These are phyloP conservation scores for Atrina japonica DNA, from an alignment of 2,888 invertebrate genomes.

Conservation along the genomic window DNA sequence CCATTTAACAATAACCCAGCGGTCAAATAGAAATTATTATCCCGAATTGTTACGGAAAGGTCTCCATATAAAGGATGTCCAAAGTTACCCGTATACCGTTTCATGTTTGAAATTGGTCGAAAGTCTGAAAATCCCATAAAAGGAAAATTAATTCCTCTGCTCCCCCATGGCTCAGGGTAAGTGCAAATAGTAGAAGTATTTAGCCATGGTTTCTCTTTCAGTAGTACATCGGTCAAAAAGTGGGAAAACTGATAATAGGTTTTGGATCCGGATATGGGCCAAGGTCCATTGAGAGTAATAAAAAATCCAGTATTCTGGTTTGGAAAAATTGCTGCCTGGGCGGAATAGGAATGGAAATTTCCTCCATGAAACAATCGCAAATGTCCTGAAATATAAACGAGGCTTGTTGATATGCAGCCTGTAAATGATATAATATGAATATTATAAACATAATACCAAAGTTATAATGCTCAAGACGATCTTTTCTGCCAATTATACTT, in stretches of 20 bases:
- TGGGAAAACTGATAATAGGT: slow-evolving; percentile 3
- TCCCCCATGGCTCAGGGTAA: slow-evolving; percentile 17
- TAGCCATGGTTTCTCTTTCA: slow-evolving; percentile 6
- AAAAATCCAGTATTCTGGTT: background rate
- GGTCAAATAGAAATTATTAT: background rate
- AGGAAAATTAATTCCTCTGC: background rate
- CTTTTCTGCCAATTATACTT: no score
- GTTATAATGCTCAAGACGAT: no score
- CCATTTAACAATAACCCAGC: slow-evolving; percentile 10
- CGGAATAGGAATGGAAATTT: slow-evolving; percentile 3
- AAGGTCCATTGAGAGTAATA: slow-evolving; percentile 7
- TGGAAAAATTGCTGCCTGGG: background rate
- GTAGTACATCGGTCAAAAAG: slow-evolving; percentile 3
- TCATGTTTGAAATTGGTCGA: background rate
- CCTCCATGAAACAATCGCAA: slow-evolving; percentile 11
- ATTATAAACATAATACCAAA: no score
- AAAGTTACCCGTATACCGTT: background rate
- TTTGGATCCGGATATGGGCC: background rate
- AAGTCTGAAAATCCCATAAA: background rate
- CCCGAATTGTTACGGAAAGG: background rate
- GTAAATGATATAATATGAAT: no score
- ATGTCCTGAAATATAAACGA: background rate
- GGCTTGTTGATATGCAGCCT: no score
- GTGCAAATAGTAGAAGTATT: slow-evolving; percentile 13
- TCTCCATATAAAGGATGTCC: slow-evolving; percentile 12